Conservation (phyloP, 2,113 vertebrate genomes). For the Poecile atricapillus region DNA sequence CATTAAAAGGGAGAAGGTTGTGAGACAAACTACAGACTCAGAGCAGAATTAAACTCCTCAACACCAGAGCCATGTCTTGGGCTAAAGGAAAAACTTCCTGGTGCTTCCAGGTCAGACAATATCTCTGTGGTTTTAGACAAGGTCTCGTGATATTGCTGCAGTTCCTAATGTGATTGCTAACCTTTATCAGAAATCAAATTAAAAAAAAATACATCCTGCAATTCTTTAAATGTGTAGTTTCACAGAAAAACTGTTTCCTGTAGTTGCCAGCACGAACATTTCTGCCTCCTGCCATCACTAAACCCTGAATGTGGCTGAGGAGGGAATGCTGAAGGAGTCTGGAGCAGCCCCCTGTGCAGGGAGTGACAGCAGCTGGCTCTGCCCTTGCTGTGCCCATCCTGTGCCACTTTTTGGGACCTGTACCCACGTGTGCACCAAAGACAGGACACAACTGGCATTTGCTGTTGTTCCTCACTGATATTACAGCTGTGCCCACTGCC, state of each 20-base stretch:
- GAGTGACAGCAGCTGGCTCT: background rate
- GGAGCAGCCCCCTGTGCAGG: background rate
- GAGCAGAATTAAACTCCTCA: background rate
- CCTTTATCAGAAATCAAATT: background rate
- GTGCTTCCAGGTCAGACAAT: background rate
- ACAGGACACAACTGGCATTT: fast-evolving
- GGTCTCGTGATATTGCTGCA: background rate
- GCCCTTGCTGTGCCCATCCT: background rate
- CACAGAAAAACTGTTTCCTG: background rate
- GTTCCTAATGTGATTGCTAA: background rate
- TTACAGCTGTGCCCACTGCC: background rate
- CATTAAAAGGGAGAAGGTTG: background rate
- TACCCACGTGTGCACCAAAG: background rate
- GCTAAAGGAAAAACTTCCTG: background rate
- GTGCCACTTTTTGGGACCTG: background rate
- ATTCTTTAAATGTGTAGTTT: background rate
- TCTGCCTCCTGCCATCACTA: background rate
- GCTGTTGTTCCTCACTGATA: background rate
- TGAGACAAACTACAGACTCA: background rate
- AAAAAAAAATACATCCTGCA: background rate
- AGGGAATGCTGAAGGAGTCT: background rate
- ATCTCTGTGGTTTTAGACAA: background rate
- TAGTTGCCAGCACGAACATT: background rate
- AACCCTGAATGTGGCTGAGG: background rate
- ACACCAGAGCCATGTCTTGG: background rate